Percentiles rank a stretch among this genome's conserved stretches.
Evolutionary conservation across 2,888 invertebrate genomes (phyloP).

Genomic region (Dasysyrphus tricinctus): DNA sequence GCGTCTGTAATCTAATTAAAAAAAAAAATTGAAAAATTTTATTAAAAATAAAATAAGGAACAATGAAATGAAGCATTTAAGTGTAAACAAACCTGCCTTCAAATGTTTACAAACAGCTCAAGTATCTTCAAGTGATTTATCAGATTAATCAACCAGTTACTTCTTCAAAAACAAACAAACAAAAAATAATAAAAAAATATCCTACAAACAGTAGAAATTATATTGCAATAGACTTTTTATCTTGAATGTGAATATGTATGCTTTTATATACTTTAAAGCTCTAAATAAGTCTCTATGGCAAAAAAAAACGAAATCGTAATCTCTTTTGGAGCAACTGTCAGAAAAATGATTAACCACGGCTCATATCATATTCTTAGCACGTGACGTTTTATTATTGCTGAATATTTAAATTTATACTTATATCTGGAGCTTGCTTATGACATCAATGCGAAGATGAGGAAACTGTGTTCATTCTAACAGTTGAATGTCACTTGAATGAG

Average conservation of each 20-base stretch:
- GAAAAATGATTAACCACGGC: slow-evolving; percentile 47
- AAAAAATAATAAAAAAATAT: background rate
- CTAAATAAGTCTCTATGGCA: background rate
- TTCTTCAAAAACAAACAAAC: background rate
- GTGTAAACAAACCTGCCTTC: slow-evolving; percentile 24
- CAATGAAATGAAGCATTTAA: background rate
- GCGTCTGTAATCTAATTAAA: slow-evolving; percentile 7
- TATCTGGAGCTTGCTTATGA: slow-evolving; percentile 1
- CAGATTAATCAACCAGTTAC: slow-evolving; percentile 18
- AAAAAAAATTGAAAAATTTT: background rate
- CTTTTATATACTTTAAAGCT: background rate
- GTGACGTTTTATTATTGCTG: slow-evolving; percentile 50
- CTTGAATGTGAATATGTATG: background rate
- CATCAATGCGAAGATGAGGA: slow-evolving; percentile 3
- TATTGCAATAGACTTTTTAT: slow-evolving; percentile 19
- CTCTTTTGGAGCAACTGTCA: slow-evolving; percentile 46
- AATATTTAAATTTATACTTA: slow-evolving; percentile 47
- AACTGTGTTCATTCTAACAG: background rate
- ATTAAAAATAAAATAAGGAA: background rate
- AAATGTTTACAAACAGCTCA: slow-evolving; percentile 41
- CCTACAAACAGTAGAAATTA: background rate
- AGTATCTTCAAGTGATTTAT: slow-evolving; percentile 35
- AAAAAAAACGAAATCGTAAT: slow-evolving; percentile 35
- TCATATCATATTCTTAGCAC: slow-evolving; percentile 37
- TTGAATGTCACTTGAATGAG: background rate